A percentile compares a stretch with the other conserved stretches of the same genome.
phyloP scores from a whole-genome alignment of 2,113 vertebrate genomes.

The Mobula hypostoma region DNA sequence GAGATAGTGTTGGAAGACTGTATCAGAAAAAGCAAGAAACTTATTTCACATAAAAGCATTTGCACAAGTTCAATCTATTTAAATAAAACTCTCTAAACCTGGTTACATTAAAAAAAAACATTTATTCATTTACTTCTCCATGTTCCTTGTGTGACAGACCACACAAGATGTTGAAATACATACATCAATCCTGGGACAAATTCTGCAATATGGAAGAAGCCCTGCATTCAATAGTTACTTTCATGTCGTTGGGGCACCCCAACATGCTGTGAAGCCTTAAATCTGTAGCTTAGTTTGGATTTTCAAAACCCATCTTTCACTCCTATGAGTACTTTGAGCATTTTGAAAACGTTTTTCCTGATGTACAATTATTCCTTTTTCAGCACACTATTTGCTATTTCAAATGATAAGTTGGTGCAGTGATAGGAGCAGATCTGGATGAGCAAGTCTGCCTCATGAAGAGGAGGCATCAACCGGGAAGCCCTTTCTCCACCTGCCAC shows the following conservation, averaged over 20 bases:
- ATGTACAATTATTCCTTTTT: background rate
- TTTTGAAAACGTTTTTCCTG: background rate
- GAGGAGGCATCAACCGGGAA: background rate
- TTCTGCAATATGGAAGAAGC: background rate
- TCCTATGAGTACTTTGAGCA: background rate
- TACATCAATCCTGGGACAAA: background rate
- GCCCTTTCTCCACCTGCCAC: background rate
- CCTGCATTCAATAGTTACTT: background rate
- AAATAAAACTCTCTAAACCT: background rate
- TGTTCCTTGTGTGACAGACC: background rate
- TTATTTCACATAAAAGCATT: background rate
- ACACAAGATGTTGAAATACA: background rate
- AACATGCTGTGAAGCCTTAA: background rate
- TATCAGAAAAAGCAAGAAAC: background rate
- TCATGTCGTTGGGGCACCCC: background rate
- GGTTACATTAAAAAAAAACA: background rate
- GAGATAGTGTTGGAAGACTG: background rate
- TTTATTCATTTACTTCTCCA: background rate
- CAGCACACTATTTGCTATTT: background rate
- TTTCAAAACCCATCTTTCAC: background rate
- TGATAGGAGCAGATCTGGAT: background rate
- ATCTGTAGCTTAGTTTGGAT: background rate
- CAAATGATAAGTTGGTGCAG: background rate
- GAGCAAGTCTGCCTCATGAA: background rate
- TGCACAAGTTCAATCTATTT: background rate